Conservation (phyloP, 2,797 vertebrate genomes). For the Myotis vivesi region DNA sequence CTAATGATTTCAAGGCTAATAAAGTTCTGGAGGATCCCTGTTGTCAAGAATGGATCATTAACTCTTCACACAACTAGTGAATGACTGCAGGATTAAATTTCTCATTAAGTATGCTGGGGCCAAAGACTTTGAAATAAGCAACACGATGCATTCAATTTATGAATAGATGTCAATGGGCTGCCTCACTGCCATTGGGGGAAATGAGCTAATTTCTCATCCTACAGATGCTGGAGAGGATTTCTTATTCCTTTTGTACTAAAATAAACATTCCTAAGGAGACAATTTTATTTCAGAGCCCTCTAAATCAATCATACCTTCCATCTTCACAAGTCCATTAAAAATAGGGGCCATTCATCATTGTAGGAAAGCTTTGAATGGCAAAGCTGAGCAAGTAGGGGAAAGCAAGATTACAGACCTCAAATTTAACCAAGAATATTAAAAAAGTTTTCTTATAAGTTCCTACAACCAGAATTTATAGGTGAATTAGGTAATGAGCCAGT, state of each 20-base stretch:
- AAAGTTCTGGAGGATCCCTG: constrained; percentile 6
- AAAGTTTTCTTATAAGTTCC: constrained; percentile 1
- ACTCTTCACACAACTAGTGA: constrained; percentile 40
- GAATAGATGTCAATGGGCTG: not conserved
- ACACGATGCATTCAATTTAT: constrained; percentile 21
- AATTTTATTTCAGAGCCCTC: not conserved
- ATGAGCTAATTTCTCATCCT: not conserved
- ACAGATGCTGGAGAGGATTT: not conserved
- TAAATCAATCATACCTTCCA: not conserved
- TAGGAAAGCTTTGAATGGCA: not conserved
- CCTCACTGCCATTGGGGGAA: not conserved
- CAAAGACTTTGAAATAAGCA: constrained; percentile 39
- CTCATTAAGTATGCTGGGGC: constrained; percentile 26
- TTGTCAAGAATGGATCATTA: constrained; percentile 57
- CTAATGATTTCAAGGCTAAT: constrained; percentile 50
- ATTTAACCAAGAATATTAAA: constrained; percentile 29
- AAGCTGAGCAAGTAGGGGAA: not conserved
- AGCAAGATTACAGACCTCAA: not conserved
- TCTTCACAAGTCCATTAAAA: constrained; percentile 40
- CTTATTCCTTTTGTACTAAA: constrained; percentile 24
- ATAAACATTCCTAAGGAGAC: not conserved
- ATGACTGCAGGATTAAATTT: constrained; percentile 46
- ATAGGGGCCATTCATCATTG: not conserved
- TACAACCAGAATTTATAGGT: not conserved
- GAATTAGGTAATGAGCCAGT: not conserved